phyloP scores from a whole-genome alignment of 2,888 invertebrate species.

The Cephonodes hylas region DNA sequence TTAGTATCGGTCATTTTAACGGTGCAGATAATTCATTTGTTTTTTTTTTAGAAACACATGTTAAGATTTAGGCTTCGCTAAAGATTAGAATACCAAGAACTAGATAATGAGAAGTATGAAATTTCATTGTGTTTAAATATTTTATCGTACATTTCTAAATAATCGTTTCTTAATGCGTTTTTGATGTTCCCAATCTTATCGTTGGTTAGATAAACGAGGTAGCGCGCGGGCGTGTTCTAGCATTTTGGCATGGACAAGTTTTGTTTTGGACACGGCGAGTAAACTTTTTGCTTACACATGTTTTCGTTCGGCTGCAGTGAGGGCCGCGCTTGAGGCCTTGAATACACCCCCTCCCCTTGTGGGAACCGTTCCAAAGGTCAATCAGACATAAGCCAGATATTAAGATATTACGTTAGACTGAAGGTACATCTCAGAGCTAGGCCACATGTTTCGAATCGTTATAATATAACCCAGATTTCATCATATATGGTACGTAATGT shows the following conservation, averaged over 20 bases:
- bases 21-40: not conserved
- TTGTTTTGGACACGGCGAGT: not conserved
- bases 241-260: not conserved
- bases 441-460: too few species aligned
- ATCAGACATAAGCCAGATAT: not conserved
- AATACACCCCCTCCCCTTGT: not conserved
- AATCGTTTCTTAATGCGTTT: conserved; percentile 4
- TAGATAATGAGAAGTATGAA: not conserved
- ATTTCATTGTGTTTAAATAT: not conserved
- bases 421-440: too few species aligned
- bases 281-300: not conserved
- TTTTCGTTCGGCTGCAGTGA: not conserved
- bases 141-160: conserved; percentile 4
- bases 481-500: too few species aligned
- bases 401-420: too few species aligned
- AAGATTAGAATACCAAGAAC: too few species aligned
- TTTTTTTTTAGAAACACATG: too few species aligned
- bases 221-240: not conserved
- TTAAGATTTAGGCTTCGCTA: too few species aligned
- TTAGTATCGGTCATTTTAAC: too few species aligned
- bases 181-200: conserved; percentile 4
- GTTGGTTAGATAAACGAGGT: not conserved
- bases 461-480: too few species aligned
- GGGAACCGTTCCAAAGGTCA: too few species aligned
- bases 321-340: too few species aligned